Evolutionary conservation across 2,797 vertebrate species (phyloP).

Genomic region (Pantherophis alleghaniensis): DNA sequence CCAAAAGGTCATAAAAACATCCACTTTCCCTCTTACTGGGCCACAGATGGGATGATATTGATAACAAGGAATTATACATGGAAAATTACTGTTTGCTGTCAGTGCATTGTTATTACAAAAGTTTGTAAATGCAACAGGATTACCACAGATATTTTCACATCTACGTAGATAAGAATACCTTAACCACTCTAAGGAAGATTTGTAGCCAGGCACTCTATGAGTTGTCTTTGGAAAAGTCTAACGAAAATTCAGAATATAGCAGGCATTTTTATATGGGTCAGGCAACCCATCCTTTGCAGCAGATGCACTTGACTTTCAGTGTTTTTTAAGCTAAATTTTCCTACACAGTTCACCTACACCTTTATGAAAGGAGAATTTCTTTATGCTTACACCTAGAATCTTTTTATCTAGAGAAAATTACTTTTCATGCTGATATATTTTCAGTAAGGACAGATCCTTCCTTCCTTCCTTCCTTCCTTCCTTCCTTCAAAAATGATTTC

Average conservation of each 20-base stretch:
- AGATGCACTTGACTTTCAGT: not conserved
- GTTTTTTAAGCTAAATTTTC: not conserved
- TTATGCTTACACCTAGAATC: not conserved
- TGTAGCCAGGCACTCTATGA: not conserved
- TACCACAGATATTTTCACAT: not conserved
- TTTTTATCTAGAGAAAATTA: not conserved
- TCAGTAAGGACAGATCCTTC: not conserved
- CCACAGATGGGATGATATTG: not conserved
- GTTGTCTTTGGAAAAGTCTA: not conserved
- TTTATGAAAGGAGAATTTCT: not conserved
- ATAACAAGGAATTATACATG: not conserved
- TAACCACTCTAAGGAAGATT: not conserved
- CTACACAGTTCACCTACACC: not conserved
- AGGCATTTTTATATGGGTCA: not conserved
- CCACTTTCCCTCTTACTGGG: conserved; percentile 43
- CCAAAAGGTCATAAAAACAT: conserved; percentile 71
- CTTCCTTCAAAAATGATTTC: not conserved
- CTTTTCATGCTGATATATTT: not conserved
- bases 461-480: not conserved
- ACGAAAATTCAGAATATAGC: not conserved
- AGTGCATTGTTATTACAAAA: not conserved
- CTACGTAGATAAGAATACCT: not conserved
- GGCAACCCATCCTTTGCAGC: not conserved
- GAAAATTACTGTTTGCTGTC: conserved; percentile 17
- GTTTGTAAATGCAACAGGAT: not conserved